Base-by-base conservation (phyloP, 2,888 invertebrate genomes). In the Blastobasis lacticolella region DNA sequence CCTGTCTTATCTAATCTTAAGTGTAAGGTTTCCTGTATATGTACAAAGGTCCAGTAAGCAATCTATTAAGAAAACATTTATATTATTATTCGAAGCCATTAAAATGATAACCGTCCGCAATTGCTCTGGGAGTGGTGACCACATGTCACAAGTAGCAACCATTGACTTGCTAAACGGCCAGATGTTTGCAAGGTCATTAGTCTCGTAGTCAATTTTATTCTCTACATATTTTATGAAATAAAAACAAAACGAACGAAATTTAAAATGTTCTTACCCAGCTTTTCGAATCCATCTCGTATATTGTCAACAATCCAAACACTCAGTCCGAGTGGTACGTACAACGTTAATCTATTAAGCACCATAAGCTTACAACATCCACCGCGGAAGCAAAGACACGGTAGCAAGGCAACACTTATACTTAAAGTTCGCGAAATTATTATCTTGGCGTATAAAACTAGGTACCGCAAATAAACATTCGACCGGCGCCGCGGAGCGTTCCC, bases 381-480 rank as follows among this genome's bases (percentile, higher is more conserved):
- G 84, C 85, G 80, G 79, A 75, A 86, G 81, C 84, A 84, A 87
- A 85, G 87, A 86, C 87, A 88, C 88, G 76, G 23, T 80, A 82
- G 83, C 87, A 88, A 88, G 88, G 88, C 88, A 87, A 86, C 86
- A 86, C 81, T 74, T 78, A 83, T 78, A 64, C 66, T 74, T 81
- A 83, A 61, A 64, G 74, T 67, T 49, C 69, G 70, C 75, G 70
- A 71, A 78, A 77, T 72, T 74, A 79, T 73, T 76, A 70, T 72
- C 61, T 63, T 70, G 73, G 71, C 71, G 59, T 76, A 72, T 69
- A 73, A 61, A 71, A 74, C 10, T 48, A 73, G 71, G 64, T 69
- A 68, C 70, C 71, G 71, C 73, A 76, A 78, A 75, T 66, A 52
- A 75, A 73, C 58, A 69, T 58, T 62, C 63, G 62, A 63, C 63